phyloP scores from a whole-genome alignment of 37 sponge, comb jelly and placozoan species.

The Cladorhizidae sp. region DNA sequence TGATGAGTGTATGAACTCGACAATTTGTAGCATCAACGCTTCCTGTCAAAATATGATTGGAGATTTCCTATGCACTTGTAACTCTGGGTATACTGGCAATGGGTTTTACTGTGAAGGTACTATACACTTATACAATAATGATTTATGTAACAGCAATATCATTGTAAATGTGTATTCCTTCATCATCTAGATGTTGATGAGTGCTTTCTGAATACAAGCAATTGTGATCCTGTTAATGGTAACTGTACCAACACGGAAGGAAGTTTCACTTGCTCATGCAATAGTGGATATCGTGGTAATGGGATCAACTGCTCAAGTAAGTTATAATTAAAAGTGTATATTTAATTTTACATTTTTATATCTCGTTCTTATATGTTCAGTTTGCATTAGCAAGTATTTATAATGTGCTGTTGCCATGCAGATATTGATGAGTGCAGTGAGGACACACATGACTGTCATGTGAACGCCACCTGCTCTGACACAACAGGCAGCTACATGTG shows the following conservation, averaged over 20 bases:
- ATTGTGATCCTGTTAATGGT: conserved; percentile 10
- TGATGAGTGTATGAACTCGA: conserved; percentile 15
- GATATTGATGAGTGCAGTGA: conserved; percentile 43
- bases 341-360: too few species aligned
- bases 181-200: neutral
- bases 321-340: too few species aligned
- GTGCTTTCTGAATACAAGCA: neutral
- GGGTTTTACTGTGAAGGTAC: conserved; percentile 5
- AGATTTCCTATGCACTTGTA: conserved; percentile 22
- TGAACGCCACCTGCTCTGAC: conserved; percentile 15
- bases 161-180: neutral
- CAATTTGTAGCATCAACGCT: neutral
- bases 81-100: conserved; percentile 29
- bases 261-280: conserved; percentile 33
- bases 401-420: neutral
- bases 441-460: neutral
- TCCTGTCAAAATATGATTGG: conserved; percentile 21
- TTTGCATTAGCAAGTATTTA: too few species aligned
- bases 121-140: neutral
- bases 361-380: too few species aligned
- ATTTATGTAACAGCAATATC: too few species aligned
- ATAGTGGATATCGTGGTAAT: conserved; percentile 33
- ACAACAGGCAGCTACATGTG: conserved; percentile 23
- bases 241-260: conserved; percentile 30
- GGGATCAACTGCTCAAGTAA: conserved; percentile 31